Percentiles rank a stretch among this genome's conserved stretches.
Conservation (phyloP, 2,113 vertebrate genomes). For the Piprites chloris region DNA sequence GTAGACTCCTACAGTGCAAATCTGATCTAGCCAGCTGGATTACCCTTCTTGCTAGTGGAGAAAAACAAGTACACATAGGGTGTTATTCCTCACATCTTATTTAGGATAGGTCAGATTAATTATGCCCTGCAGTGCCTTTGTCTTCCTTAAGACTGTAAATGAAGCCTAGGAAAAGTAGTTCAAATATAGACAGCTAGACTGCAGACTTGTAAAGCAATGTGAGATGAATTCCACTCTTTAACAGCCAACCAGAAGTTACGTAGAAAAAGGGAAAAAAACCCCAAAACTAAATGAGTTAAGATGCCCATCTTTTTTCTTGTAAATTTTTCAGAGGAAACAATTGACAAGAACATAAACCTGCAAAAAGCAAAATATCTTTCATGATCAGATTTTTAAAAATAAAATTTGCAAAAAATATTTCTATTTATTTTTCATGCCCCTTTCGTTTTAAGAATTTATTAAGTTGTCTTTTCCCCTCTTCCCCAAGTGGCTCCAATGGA, state of each 20-base stretch:
- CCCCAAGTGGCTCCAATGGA: background rate
- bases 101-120: conserved; percentile 52
- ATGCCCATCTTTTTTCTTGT: background rate
- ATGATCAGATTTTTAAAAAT: background rate
- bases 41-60: conserved; percentile 17
- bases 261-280: background rate
- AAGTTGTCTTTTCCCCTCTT: background rate
- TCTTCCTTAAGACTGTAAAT: conserved; percentile 17
- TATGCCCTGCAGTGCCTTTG: conserved; percentile 23
- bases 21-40: conserved; percentile 41
- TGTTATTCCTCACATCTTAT: conserved; percentile 34
- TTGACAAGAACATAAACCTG: background rate
- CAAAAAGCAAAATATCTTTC: background rate
- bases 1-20: conserved; percentile 46
- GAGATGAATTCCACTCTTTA: background rate
- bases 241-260: background rate
- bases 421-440: background rate
- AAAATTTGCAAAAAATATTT: background rate
- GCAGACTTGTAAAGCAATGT: background rate
- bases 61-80: conserved; percentile 40
- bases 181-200: background rate
- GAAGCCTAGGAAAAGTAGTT: background rate
- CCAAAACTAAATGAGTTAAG: background rate
- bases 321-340: background rate
- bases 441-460: background rate